Evolutionary conservation across 2,888 invertebrate species (phyloP), one percentile per base, ranked within the genome.

Genomic region (Perizoma affinitatum): DNA sequence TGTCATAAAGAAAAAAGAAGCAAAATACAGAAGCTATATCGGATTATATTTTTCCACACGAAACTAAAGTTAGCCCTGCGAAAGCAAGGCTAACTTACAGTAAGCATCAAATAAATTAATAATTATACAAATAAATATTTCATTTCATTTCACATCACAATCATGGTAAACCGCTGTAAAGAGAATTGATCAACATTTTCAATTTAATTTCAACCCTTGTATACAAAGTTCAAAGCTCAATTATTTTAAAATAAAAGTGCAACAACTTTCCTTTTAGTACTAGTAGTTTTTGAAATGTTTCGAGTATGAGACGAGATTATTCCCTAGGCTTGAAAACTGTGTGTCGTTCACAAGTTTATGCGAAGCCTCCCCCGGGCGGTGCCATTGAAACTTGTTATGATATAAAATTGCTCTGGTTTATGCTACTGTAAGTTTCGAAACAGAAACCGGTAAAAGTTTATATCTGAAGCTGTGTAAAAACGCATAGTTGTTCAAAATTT

Each of bases 301-400:
- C 59, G 54, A 52, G 54, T 64, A 62, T 63, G 63, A 67, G 66
- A 65, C 57, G 67, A 70, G 67, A 67, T 69, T 72, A 71, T 70
- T 69, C 70, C 68, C 70, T 57, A 67, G 69, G 68, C 64, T 68
- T 66, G 57, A 69, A 62, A 71, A 73, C 70, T 67, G 71, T 71
- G 68, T 73, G 75, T 75, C 65, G 57, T 54, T 62, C 51, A 44
- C 61, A 80, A 82, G 79, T 83, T 82, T 78, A 79, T 75, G 76
- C 73, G 78, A 73, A 64, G 69, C 61, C 70, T 76, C 76, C 76
- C 65, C 44, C 61, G 73, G 78, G 78, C 74, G 69, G 69, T 74
- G 72, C 73, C 78, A 81, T 80, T 79, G 79, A 81, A 83, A 83
- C 82, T 83, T 81, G 78, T 80, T 79, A 79, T 74, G 78, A 78